These are phyloP conservation scores for Erebia ligea DNA, from an alignment of 2,888 invertebrate genomes.

Conservation along the genomic window DNA sequence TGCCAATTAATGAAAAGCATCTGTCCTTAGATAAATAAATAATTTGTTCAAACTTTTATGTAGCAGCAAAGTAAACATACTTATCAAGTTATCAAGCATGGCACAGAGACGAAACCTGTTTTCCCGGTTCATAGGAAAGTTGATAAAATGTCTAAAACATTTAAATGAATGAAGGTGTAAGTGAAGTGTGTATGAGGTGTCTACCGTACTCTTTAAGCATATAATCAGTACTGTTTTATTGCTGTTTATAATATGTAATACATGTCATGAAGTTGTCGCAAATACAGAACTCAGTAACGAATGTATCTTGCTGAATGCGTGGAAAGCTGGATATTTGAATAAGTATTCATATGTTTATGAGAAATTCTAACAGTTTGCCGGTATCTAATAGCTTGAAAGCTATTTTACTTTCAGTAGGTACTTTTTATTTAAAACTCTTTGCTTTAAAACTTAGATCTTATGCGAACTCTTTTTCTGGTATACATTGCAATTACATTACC, in stretches of 20 bases:
- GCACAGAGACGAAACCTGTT: conserved; percentile 11
- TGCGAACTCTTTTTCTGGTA: too few species aligned
- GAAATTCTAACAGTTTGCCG: too few species aligned
- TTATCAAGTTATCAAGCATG: neutral
- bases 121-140: conserved; percentile 13
- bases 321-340: neutral
- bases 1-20: neutral
- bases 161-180: conserved; percentile 20
- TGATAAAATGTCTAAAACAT: conserved; percentile 18
- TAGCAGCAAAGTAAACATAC: neutral
- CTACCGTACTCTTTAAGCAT: neutral
- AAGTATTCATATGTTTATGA: too few species aligned
- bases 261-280: neutral
- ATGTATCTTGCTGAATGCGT: conserved; percentile 1
- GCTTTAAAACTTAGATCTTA: too few species aligned
- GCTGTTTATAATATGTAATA: conserved; percentile 2
- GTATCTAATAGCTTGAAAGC: too few species aligned
- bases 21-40: neutral
- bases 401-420: too few species aligned
- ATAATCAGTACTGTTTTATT: neutral
- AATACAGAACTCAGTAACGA: neutral
- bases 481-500: too few species aligned
- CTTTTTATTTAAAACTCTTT: too few species aligned
- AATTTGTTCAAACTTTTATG: neutral
- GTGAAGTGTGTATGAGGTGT: neutral